Base-by-base conservation (phyloP, 2,888 invertebrate genomes). In the Catocala fraxini region DNA sequence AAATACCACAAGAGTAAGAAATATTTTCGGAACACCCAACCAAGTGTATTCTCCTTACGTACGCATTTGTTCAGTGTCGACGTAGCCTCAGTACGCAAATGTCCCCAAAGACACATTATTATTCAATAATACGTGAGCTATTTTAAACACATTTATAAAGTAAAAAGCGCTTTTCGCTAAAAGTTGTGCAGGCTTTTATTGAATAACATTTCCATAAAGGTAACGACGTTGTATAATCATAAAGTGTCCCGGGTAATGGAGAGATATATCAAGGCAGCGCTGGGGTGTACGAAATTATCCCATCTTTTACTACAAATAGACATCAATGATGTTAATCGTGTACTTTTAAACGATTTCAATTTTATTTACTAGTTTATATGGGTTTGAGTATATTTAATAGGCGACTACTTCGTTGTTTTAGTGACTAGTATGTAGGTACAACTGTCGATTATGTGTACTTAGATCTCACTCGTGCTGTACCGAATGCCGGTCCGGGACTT, bases 121-220 rank as follows among this genome's bases (percentile, higher is more conserved):
- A 39, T 39, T 39, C 35, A 39, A 9, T 25, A 45, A 13, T 15
- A 6, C 15, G 15, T 15, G 7, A 46, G 7, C 46, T 15, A 15
- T 25, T n/a, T 12, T 12, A 13, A 45, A 46, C 10, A 15, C 15
- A 46, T 39, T 5, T 39, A 7, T 46, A 46, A 46, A 58, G 51
- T 41, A 52, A 42, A 51, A 56, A 58, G 49, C 58, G 43, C 33
- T 53, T 52, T 55, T 51, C 11, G 15, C 58, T 46, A 5, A 51
- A 46, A 51, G 41, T 49, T 41, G 15, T 42, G n/a, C 59, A 34
- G 33, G 9, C 46, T 56, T 51, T 51, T 59, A 55, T 59, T 59
- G 49, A 73, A 73, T 75, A 72, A 67, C 64, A 67, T 73, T 73
- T 70, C 57, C 56, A 65, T 70, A 61, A 64, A 75, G 70, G 67